Evolutionary conservation across 2,797 vertebrate genomes (phyloP).

Genomic region (Urophycis tenuis): DNA sequence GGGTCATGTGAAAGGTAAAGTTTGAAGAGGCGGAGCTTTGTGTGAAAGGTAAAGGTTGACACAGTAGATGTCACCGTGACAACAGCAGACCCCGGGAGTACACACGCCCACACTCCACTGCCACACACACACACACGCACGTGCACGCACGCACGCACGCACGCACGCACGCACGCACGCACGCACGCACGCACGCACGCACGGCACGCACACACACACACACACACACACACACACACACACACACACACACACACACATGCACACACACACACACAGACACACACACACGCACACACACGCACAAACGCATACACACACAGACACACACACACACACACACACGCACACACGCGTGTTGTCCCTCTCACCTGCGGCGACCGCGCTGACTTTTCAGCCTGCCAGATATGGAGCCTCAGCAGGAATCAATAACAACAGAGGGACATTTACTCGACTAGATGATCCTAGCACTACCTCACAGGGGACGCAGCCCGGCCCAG

Average conservation of each 20-base stretch:
- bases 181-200: slow-evolving; percentile 20
- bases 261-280: slow-evolving; percentile 11
- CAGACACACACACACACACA: slow-evolving; percentile 21
- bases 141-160: slow-evolving; percentile 20
- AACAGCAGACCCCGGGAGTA: slow-evolving; percentile 45
- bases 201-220: slow-evolving; percentile 20
- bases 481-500: not conserved
- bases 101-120: not conserved
- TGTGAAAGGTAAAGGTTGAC: not conserved
- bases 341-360: slow-evolving; percentile 18
- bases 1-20: not conserved
- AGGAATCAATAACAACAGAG: slow-evolving; percentile 37
- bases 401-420: slow-evolving; percentile 27
- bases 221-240: slow-evolving; percentile 19
- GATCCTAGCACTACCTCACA: slow-evolving; percentile 7
- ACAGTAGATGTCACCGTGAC: slow-evolving; percentile 63
- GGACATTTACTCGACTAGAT: slow-evolving; percentile 33
- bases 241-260: slow-evolving; percentile 26
- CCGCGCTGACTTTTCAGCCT: not conserved
- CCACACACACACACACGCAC: not conserved
- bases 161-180: slow-evolving; percentile 17
- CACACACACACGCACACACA: slow-evolving; percentile 21
- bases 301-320: slow-evolving; percentile 13
- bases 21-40: slow-evolving; percentile 12
- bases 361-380: slow-evolving; percentile 18